A percentile compares a stretch with the other conserved stretches of the same genome.
Evolutionary conservation across 2,797 vertebrate genomes (phyloP).

Genomic region (Zalophus californianus): DNA sequence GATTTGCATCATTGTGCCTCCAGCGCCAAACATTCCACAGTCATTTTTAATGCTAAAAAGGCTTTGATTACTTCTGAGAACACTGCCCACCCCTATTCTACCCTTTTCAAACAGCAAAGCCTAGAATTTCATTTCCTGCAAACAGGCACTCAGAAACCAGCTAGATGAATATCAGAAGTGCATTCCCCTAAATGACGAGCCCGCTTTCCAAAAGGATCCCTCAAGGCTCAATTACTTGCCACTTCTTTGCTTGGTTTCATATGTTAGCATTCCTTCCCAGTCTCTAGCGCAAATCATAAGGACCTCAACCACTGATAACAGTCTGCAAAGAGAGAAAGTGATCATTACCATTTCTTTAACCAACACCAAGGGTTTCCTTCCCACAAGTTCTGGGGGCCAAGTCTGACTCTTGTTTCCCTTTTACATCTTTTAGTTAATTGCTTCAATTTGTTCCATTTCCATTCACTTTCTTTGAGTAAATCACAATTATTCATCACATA

Average conservation of each 20-base stretch:
- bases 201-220: slow-evolving; percentile 75
- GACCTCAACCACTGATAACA: slow-evolving; percentile 79
- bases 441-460: slow-evolving; percentile 76
- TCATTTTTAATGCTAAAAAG: slow-evolving; percentile 69
- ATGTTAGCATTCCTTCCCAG: slow-evolving; percentile 77
- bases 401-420: slow-evolving; percentile 72
- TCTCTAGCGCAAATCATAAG: slow-evolving; percentile 69
- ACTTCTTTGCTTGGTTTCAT: slow-evolving; percentile 84
- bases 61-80: slow-evolving; percentile 80
- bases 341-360: slow-evolving; percentile 76
- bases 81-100: background rate
- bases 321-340: slow-evolving; percentile 79
- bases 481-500: slow-evolving; percentile 66
- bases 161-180: slow-evolving; percentile 76
- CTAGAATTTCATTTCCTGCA: slow-evolving; percentile 79
- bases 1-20: slow-evolving; percentile 46
- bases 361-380: slow-evolving; percentile 62
- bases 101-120: slow-evolving; percentile 74
- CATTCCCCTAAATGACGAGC: slow-evolving; percentile 77
- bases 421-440: slow-evolving; percentile 76
- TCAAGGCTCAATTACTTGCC: slow-evolving; percentile 84
- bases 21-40: background rate
- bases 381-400: slow-evolving; percentile 72
- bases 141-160: slow-evolving; percentile 76
- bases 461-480: slow-evolving; percentile 76